Evolutionary conservation across 2,113 vertebrate genomes (phyloP).

Genomic region (Ranitomeya imitator): DNA sequence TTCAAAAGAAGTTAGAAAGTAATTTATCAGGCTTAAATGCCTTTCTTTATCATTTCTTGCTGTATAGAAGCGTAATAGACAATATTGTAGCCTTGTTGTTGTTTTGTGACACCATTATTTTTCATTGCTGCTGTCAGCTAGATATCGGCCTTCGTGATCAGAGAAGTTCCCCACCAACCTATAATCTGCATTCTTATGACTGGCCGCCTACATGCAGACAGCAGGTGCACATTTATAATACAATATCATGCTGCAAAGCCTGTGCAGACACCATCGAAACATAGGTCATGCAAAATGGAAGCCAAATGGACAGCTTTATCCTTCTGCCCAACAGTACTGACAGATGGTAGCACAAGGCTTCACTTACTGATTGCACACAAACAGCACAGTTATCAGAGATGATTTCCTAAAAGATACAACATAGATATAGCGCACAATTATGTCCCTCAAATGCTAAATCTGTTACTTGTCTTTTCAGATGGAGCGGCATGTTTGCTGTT

Average conservation of each 20-base stretch:
- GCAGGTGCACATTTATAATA: background rate
- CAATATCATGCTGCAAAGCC: background rate
- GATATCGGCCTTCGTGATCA: background rate
- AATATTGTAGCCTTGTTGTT: background rate
- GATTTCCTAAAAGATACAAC: background rate
- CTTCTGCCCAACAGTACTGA: background rate
- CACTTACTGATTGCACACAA: slow-evolving; percentile 11
- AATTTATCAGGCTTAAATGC: background rate
- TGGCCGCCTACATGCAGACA: background rate
- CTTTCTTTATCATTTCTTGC: background rate
- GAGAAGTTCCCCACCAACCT: background rate
- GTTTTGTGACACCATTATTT: background rate
- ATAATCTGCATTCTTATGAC: background rate
- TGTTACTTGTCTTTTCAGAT: background rate
- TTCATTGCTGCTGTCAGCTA: background rate
- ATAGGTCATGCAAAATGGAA: background rate
- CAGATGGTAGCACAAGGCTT: slow-evolving; percentile 10
- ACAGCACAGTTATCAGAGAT: slow-evolving; percentile 2
- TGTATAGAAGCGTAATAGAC: background rate
- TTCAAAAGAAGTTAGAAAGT: background rate
- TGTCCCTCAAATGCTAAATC: background rate
- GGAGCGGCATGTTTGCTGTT: too few relatives aligned
- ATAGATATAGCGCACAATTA: background rate
- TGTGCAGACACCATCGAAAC: background rate
- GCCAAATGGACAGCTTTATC: slow-evolving; percentile 16